phyloP scores from a whole-genome alignment of 2,797 vertebrate genomes.

The Sebastes hopkinsi region DNA sequence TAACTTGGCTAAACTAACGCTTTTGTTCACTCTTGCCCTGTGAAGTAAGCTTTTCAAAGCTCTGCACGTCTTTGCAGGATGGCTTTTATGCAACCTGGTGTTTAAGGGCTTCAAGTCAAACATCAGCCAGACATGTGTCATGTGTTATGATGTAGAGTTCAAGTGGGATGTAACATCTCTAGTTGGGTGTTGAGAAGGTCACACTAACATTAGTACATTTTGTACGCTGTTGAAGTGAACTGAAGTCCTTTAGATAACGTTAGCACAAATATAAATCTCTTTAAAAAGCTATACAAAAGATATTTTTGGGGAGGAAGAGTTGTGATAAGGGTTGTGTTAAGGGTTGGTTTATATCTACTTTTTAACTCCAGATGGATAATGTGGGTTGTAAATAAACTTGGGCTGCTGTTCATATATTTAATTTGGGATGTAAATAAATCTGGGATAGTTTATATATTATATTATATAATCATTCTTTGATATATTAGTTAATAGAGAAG shows the following conservation, averaged over 20 bases:
- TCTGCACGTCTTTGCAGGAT: background rate
- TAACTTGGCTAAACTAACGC: background rate
- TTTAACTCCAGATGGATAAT: no score
- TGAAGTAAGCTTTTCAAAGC: background rate
- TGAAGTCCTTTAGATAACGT: background rate
- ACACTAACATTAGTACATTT: background rate
- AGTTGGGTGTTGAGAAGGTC: background rate
- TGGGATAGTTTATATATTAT: no score
- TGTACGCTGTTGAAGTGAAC: background rate
- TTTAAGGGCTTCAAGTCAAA: constrained; percentile 25
- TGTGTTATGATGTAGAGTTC: background rate
- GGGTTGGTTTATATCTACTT: no score
- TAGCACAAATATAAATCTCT: no score
- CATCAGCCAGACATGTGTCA: constrained; percentile 4
- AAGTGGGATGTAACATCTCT: background rate
- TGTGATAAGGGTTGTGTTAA: no score
- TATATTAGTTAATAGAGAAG: no score
- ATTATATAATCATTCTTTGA: no score
- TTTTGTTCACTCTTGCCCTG: background rate
- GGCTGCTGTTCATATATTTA: no score
- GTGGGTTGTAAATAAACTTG: no score
- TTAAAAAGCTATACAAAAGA: no score
- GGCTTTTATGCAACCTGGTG: background rate
- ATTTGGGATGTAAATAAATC: no score
- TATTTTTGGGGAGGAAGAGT: background rate